Percentiles rank a stretch among this genome's conserved stretches.
These are phyloP conservation scores for Turdus rufiventris DNA, from an alignment of 2,113 vertebrate species.

Conservation along the genomic window DNA sequence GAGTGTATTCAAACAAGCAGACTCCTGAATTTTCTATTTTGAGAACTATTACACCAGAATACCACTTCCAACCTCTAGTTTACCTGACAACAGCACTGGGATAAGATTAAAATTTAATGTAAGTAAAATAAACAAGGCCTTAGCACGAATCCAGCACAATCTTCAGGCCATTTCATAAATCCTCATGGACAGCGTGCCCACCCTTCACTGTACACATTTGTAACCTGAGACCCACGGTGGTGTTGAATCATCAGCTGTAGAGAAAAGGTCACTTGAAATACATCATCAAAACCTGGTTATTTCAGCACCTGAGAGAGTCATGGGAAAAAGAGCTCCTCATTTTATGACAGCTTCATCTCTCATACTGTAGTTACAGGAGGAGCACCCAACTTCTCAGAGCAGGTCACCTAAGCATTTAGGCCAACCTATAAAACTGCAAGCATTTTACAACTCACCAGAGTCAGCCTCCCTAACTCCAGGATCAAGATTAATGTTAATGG, in stretches of 20 bases:
- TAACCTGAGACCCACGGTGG: background rate
- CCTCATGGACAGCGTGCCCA: accelerated
- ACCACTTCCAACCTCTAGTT: background rate
- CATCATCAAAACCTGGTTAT: background rate
- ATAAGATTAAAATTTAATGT: background rate
- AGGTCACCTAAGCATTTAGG: background rate
- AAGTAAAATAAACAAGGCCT: background rate
- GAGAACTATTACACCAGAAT: background rate
- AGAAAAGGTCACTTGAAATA: background rate
- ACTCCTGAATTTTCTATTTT: background rate
- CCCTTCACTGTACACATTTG: accelerated
- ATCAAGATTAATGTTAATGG: background rate
- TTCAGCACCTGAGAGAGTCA: background rate
- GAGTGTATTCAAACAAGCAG: constrained; percentile 32
- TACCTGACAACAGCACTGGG: background rate
- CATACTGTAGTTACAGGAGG: background rate
- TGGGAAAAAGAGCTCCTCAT: accelerated
- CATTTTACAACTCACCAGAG: background rate
- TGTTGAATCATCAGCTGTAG: background rate
- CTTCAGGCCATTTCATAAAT: background rate
- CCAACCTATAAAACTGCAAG: background rate
- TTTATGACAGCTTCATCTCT: background rate
- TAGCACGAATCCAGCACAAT: accelerated
- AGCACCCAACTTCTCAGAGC: background rate
- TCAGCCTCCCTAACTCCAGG: background rate